A percentile compares a stretch with the other conserved stretches of the same genome.
Conservation (phyloP, 2,797 vertebrate genomes). For the Darevskia mixta region DNA sequence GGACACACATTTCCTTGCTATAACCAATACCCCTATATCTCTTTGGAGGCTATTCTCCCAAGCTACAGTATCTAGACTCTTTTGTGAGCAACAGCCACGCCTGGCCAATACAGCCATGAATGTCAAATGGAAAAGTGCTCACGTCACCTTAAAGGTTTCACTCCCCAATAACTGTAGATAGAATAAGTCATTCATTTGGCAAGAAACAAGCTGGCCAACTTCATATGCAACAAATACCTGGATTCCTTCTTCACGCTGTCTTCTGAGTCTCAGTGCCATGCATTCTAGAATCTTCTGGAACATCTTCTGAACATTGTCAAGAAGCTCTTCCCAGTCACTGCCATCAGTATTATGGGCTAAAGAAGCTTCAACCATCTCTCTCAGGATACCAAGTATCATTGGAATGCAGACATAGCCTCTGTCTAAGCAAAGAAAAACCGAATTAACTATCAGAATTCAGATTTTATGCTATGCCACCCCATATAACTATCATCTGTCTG, state of each 20-base stretch:
- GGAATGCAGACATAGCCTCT: slow-evolving; percentile 84
- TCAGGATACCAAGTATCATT: slow-evolving; percentile 82
- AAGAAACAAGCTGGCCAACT: neutral
- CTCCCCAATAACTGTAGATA: neutral
- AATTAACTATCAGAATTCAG: neutral
- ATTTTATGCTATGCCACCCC: neutral
- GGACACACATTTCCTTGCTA: neutral
- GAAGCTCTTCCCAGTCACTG: slow-evolving; percentile 69
- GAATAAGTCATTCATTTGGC: too few relatives aligned
- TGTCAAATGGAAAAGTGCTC: neutral
- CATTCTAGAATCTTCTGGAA: slow-evolving; percentile 93
- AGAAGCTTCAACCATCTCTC: slow-evolving; percentile 83
- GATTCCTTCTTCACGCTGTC: slow-evolving; percentile 84
- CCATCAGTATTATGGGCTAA: slow-evolving; percentile 67
- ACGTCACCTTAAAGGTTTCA: neutral
- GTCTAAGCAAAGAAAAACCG: slow-evolving; percentile 75
- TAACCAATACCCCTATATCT: too few relatives aligned
- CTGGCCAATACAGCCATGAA: neutral
- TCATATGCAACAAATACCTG: slow-evolving; percentile 77
- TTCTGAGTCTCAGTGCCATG: slow-evolving; percentile 81
- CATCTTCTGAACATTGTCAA: slow-evolving; percentile 83
- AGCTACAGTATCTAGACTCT: neutral
- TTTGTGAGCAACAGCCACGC: neutral
- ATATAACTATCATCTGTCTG: too few relatives aligned
- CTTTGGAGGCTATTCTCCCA: neutral